Evolutionary conservation across 1,140 invertebrate species (phyloP), one percentile per base, ranked within the genome.

Genomic region (Caenorhabditis elegans): DNA sequence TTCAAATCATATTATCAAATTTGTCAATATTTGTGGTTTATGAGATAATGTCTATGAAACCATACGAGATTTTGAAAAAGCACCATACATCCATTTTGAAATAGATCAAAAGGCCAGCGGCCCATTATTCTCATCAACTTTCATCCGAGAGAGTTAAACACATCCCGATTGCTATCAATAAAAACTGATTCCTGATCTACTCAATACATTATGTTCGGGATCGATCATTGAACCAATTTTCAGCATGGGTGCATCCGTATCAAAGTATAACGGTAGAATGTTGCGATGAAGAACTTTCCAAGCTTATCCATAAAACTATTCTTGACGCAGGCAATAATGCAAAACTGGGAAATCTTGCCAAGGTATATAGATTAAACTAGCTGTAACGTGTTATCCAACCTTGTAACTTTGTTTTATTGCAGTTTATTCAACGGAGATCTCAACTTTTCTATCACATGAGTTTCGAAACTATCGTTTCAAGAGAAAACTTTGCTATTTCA

Each of bases 211-310:
- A 60, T 26, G 26, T 31, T 34, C 53, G 26, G 53, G 10, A 28
- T 31, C 10, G 28, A 34, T 17, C 53, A 60, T 31, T 17, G n/a
- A 31, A 55, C 28, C 28, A 15, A 10, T 70, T 60, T 70, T 70
- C 19, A 70, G 60, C 34, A 10, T 70, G 60, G 60, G 11, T n/a
- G 10, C 60, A 70, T 70, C 60, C 60, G 4, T 70, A 70, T 70
- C 60, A 70, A 28, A 70, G 60, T 70, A 31, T 39, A 22, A 70
- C 60, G 5, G 60, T 70, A 70, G 60, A 70, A 70, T 70, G 60
- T 70, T 70, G 60, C 19, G 60, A 70, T 43, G 60, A 70, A 26
- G 60, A 70, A 70, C n/a, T 70, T 1, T 19, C 8, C 3, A 22
- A 11, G 11, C 60, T 70, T 1, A 70, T 70, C 10, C 60, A 39